Percentiles rank a stretch among this genome's conserved stretches.
Evolutionary conservation across 2,113 vertebrate species (phyloP).

Genomic region (Osmerus mordax): DNA sequence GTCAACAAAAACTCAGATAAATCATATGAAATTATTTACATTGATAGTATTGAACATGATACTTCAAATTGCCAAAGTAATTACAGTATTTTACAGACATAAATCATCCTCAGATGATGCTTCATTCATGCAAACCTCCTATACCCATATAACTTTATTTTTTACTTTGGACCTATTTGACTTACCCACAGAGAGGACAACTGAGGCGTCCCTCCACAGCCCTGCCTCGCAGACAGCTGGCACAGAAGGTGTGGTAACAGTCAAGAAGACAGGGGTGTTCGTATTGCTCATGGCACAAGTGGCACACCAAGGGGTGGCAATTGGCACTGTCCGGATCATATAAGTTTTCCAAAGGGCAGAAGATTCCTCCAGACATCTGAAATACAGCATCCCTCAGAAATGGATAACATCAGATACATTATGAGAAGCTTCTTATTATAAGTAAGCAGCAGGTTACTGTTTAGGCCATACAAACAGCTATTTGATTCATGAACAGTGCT

Average conservation of each 20-base stretch:
- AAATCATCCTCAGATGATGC: background rate
- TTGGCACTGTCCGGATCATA: constrained; percentile 70
- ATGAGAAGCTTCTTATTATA: too few species aligned
- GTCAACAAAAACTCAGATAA: too few species aligned
- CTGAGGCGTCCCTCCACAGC: constrained; percentile 69
- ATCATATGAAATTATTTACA: too few species aligned
- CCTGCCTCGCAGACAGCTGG: constrained; percentile 77
- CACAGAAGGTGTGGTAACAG: constrained; percentile 83
- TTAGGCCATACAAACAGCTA: too few species aligned
- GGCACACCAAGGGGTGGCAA: constrained; percentile 80
- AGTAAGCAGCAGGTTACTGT: too few species aligned
- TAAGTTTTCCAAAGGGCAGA: constrained; percentile 71
- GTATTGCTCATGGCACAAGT: constrained; percentile 79
- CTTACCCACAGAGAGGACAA: constrained; percentile 81
- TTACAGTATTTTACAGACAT: too few species aligned
- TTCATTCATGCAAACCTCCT: background rate
- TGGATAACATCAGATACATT: background rate
- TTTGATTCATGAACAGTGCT: too few species aligned
- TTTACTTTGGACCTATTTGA: background rate
- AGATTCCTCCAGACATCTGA: constrained; percentile 81
- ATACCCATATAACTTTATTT: background rate
- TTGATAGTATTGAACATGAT: too few species aligned
- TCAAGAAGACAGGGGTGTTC: constrained; percentile 82
- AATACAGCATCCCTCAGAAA: constrained; percentile 5
- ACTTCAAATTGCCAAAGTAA: too few species aligned